Evolutionary conservation across 2,797 vertebrate species (phyloP).

Genomic region (Sebastes miniatus): DNA sequence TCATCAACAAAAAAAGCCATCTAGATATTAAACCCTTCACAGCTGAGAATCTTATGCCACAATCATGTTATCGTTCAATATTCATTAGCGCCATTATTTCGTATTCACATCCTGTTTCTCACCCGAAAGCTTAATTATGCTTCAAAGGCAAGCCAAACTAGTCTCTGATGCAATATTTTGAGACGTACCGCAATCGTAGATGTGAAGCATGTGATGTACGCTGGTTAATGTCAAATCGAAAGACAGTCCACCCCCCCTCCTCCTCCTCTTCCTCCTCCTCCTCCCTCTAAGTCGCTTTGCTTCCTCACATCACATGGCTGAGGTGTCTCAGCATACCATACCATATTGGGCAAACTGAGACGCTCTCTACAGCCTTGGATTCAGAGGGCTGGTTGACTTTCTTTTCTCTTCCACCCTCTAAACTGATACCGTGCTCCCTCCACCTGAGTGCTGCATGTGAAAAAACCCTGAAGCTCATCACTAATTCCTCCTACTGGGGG

Average conservation of each 20-base stretch:
- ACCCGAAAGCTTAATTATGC: constrained; percentile 19
- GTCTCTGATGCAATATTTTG: constrained; percentile 66
- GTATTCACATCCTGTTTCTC: constrained; percentile 14
- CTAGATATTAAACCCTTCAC: background rate
- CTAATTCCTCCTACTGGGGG: background rate
- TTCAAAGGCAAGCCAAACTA: constrained; percentile 48
- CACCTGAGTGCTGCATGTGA: constrained; percentile 11
- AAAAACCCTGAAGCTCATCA: background rate
- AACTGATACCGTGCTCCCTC: constrained; percentile 11
- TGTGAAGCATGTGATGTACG: constrained; percentile 26
- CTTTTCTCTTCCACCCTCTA: constrained; percentile 21
- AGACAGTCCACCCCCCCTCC: constrained; percentile 24
- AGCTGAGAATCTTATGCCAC: background rate
- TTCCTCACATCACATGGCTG: constrained; percentile 72
- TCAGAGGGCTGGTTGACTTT: constrained; percentile 42
- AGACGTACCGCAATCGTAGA: constrained; percentile 46
- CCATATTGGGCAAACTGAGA: constrained; percentile 79
- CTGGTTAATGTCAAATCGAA: constrained; percentile 48
- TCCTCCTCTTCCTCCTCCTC: background rate
- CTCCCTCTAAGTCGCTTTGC: constrained; percentile 62
- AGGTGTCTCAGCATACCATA: constrained; percentile 81
- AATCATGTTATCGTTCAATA: constrained; percentile 7
- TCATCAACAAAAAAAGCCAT: background rate
- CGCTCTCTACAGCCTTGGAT: constrained; percentile 47
- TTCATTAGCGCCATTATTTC: constrained; percentile 29